Evolutionary conservation across 2,888 invertebrate species (phyloP), one percentile per base, ranked within the genome.

Genomic region (Strigamia crassipes): DNA sequence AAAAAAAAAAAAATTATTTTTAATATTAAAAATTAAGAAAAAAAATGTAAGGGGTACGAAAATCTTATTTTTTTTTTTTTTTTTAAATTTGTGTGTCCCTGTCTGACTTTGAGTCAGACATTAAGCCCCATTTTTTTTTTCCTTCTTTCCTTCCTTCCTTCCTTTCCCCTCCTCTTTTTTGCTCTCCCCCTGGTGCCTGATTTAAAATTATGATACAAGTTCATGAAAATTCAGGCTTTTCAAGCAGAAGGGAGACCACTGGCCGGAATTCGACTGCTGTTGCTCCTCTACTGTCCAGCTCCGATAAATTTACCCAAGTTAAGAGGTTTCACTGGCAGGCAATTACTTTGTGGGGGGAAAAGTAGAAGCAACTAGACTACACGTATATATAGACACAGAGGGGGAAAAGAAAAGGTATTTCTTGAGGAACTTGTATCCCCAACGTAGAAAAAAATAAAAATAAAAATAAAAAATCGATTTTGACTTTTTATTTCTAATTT

Each of bases 131-230:
- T 41, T n/a, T 38, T 78, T 41, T 21, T 78, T 23, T 38, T 41
- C 78, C 78, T 23, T 77, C 23, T 13, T 73, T 23, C 23, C 21
- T 38, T 38, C 9, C 9, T 38, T 38, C 9, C 9, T 38, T 38
- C 9, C 4, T 38, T 38, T 42, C 38, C 38, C 18, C 78, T 21
- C n/a, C 78, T 42, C 13, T 78, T 42, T 78, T 38, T n/a, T 23
- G 38, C n/a, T 42, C 78, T 78, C 78, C 34, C 78, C 41, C 78
- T 18, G 78, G 42, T 21, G 15, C 41, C 66, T 61, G 66, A 81
- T 81, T 81, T 81, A 81, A 81, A 81, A 81, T 81, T 81, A 81
- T 81, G 81, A 81, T 81, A 34, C 61, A 66, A 81, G 81, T 81
- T 81, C 81, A 81, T 81, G 81, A 81, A 81, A 81, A 81, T 81